A percentile compares a stretch with the other conserved stretches of the same genome.
Evolutionary conservation across 2,113 vertebrate genomes (phyloP).

Genomic region (Tragelaphus strepsiceros): DNA sequence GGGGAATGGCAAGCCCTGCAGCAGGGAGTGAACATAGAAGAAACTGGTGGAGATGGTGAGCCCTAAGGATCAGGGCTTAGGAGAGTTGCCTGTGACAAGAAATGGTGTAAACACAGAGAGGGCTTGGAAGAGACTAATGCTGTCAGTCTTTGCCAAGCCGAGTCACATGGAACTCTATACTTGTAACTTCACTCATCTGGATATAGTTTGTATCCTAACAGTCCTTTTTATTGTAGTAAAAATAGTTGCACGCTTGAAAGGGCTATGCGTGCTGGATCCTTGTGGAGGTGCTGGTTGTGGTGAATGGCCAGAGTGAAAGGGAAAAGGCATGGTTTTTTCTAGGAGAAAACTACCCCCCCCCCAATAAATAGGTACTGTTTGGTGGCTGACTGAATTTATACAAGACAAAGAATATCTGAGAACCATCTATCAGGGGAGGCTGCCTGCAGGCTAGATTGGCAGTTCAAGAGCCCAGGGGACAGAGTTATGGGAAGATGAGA

Average conservation of each 20-base stretch:
- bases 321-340: not conserved
- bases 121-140: not conserved
- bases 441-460: not conserved
- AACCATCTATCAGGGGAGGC: accelerated
- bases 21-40: not conserved
- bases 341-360: not conserved
- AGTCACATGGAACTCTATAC: not conserved
- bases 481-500: not conserved
- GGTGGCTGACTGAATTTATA: not conserved
- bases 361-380: not conserved
- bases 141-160: not conserved
- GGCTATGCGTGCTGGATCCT: not conserved
- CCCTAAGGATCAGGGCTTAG: not conserved
- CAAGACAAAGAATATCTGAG: not conserved
- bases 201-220: not conserved
- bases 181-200: not conserved
- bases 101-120: not conserved
- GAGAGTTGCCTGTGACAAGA: not conserved
- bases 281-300: not conserved
- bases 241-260: not conserved
- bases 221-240: not conserved
- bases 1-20: not conserved
- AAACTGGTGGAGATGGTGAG: not conserved
- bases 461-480: not conserved
- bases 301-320: not conserved